Conservation (phyloP, 35 echinoderm and acorn worm genomes). For the Amphiura filiformis region DNA sequence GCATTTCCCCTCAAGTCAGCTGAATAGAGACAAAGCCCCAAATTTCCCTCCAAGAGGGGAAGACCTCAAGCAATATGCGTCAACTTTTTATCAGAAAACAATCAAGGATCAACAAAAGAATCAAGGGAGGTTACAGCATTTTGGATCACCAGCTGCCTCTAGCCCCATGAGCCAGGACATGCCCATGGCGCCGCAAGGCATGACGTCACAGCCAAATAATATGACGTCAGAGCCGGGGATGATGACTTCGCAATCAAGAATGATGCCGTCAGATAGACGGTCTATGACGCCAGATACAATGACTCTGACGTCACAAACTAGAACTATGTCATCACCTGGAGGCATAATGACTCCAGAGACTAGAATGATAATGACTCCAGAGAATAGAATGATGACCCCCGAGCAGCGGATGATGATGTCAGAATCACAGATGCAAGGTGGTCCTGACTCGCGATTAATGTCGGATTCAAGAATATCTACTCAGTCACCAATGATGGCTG, state of each 20-base stretch:
- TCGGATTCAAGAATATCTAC: conserved; percentile 6
- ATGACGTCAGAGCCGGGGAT: conserved; percentile 67
- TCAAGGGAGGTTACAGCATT: conserved; percentile 66
- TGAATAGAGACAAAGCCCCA: conserved; percentile 97
- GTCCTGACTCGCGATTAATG: neutral
- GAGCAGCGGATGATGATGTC: neutral
- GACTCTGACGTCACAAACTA: conserved; percentile 43
- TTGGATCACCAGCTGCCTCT: conserved; percentile 58
- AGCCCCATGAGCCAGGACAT: conserved; percentile 79
- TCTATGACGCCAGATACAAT: conserved; percentile 16
- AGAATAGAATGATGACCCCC: conserved; percentile 31
- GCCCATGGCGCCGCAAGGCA: conserved; percentile 34
- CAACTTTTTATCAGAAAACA: conserved; percentile 95
- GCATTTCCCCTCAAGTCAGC: conserved; percentile 90
- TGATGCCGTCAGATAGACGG: conserved; percentile 47
- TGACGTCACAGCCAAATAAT: conserved; percentile 61
- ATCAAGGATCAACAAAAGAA: conserved; percentile 54
- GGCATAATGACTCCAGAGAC: conserved; percentile 45
- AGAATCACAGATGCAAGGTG: neutral
- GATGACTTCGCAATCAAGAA: conserved; percentile 52
- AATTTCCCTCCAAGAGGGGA: conserved; percentile 98
- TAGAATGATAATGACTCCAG: conserved; percentile 39
- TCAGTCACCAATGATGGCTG: neutral
- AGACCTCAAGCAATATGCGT: conserved; percentile 93
- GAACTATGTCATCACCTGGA: conserved; percentile 37